Base-by-base conservation (phyloP, 2,797 vertebrate species). In the Halcyon chelicuti region DNA sequence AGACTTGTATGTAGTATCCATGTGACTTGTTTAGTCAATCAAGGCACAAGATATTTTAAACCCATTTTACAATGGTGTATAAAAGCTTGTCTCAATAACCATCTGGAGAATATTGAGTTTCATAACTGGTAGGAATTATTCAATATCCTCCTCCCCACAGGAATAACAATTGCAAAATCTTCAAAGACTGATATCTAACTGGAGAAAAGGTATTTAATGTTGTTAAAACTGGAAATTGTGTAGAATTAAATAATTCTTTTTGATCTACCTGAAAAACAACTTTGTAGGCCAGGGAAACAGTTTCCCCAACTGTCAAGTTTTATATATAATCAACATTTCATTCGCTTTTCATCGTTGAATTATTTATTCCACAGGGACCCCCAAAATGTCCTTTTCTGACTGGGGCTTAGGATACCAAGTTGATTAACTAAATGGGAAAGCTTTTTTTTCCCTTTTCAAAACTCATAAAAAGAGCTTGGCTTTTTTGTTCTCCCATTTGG, bases 61-160 rank as follows among this genome's bases (percentile, higher is more conserved):
- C 73, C 57, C 77, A n/a, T 95, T 97, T 97, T 97, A 97, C 91
- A 97, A 91, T 92, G 85, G 84, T 86, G 88, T 89, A 91, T 94
- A 95, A 97, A 97, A 95, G 39, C 75, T 94, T 94, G 70, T 94
- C 90, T 95, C 91, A 94, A 81, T 86, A 96, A 94, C 91, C 94
- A 97, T 97, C 96, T 97, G 97, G 96, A 97, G 95, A 96, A 96
- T 96, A 97, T 94, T 94, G 96, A 96, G 92, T 96, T 97, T 97
- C 96, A 97, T 96, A 97, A 97, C 89, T 95, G 81, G 95, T 96
- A 97, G 90, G 94, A 97, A 97, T 97, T 97, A 96, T 97, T 96
- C 93, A 96, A 97, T 97, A 97, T 95, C 91, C 94, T 95, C 63
- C 54, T 90, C 67, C 83, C 91, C 93, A 92, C 31, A 97, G 93